Percentiles rank a stretch among this genome's conserved stretches.
These are phyloP conservation scores for Battus philenor DNA, from an alignment of 1,140 invertebrate species.

Conservation along the genomic window DNA sequence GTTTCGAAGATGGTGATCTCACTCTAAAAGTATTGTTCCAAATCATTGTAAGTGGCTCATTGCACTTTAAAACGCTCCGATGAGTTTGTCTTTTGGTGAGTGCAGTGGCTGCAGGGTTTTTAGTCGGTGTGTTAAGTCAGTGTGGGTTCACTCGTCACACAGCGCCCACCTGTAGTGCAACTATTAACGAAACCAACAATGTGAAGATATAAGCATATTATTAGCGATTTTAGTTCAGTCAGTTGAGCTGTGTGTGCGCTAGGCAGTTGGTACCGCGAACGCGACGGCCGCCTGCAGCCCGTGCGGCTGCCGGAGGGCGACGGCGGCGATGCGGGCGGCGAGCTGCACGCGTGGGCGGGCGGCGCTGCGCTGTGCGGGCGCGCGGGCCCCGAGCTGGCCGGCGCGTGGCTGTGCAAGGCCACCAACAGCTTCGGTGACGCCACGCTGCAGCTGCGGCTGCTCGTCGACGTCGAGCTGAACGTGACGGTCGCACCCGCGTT, in stretches of 20 bases:
- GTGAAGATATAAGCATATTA: too few species aligned
- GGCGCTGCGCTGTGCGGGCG: conserved; percentile 50
- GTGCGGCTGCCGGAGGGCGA: conserved; percentile 44
- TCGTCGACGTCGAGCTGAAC: conserved; percentile 33
- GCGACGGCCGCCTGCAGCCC: conserved; percentile 16
- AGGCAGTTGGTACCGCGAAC: conserved; percentile 51
- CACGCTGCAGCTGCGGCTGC: conserved; percentile 38
- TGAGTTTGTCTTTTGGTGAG: neutral
- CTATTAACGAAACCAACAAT: too few species aligned
- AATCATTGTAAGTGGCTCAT: too few species aligned
- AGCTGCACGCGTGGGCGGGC: conserved; percentile 44
- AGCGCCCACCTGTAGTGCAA: too few species aligned
- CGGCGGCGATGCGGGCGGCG: conserved; percentile 27
- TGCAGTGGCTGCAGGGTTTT: too few species aligned
- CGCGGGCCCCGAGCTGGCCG: conserved; percentile 23
- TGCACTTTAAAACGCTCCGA: too few species aligned
- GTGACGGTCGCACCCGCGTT: conserved; percentile 37
- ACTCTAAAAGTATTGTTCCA: too few species aligned
- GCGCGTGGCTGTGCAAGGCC: conserved; percentile 57
- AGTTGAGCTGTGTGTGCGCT: neutral
- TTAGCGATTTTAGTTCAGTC: too few species aligned
- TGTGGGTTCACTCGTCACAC: too few species aligned
- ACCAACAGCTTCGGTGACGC: conserved; percentile 53
- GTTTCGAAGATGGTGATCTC: too few species aligned
- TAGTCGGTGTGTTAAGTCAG: too few species aligned